These are phyloP conservation scores for Parotocinclus haroldoi DNA, from an alignment of 2,797 vertebrate genomes.

Conservation along the genomic window DNA sequence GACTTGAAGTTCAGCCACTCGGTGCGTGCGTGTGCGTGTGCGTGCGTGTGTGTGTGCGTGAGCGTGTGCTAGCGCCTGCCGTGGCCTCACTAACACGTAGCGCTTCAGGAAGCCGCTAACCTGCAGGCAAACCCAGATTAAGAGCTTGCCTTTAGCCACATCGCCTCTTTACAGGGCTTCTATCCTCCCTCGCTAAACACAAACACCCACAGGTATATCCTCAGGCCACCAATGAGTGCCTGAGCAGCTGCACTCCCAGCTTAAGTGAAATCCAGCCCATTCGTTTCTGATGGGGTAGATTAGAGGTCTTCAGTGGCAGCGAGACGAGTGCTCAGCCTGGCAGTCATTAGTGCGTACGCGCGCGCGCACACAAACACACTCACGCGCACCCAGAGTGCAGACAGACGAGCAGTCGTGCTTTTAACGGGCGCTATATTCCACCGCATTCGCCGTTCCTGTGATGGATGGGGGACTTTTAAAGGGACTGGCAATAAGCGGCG, in stretches of 20 bases:
- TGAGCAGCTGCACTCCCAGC: constrained; percentile 41
- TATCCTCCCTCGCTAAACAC: constrained; percentile 27
- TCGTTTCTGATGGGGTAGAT: constrained; percentile 52
- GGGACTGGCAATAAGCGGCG: not conserved
- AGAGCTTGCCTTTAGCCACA: no score
- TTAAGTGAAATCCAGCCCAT: constrained; percentile 51
- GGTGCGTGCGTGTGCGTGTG: constrained; percentile 50
- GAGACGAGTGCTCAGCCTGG: constrained; percentile 41
- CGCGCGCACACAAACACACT: constrained; percentile 18
- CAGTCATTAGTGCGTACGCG: constrained; percentile 45
- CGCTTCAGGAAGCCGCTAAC: constrained; percentile 53
- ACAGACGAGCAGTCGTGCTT: constrained; percentile 15
- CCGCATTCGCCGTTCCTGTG: constrained; percentile 8
- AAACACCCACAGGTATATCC: constrained; percentile 33
- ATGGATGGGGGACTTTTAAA: constrained; percentile 27
- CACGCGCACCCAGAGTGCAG: not conserved
- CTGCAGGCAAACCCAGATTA: constrained; percentile 48
- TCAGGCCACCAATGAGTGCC: constrained; percentile 35
- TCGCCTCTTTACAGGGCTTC: constrained; percentile 20
- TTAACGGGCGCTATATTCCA: constrained; percentile 11
- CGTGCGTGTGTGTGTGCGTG: constrained; percentile 52
- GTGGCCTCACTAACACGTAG: constrained; percentile 42
- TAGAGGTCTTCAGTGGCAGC: constrained; percentile 48
- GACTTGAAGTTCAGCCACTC: constrained; percentile 42
- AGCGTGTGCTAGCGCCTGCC: constrained; percentile 41